Percentiles rank a stretch among this genome's conserved stretches.
These are phyloP conservation scores for Hipposideros armiger DNA, from an alignment of 2,113 vertebrate genomes.

Conservation along the genomic window DNA sequence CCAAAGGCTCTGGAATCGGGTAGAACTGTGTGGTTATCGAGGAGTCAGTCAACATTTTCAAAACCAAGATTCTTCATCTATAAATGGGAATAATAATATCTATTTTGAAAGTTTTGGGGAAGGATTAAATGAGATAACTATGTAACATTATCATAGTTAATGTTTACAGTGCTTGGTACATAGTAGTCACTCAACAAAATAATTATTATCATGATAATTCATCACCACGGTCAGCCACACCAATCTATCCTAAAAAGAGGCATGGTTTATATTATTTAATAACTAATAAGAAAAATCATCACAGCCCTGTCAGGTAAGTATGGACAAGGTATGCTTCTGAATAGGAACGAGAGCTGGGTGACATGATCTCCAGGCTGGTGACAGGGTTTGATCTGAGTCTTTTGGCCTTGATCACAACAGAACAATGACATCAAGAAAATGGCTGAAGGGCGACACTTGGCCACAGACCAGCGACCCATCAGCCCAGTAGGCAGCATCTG, in stretches of 20 bases:
- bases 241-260: constrained; percentile 1
- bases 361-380: not conserved
- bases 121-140: constrained; percentile 2
- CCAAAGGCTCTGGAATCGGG: not conserved
- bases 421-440: not conserved
- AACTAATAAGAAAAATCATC: not conserved
- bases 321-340: not conserved
- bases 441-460: not conserved
- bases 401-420: not conserved
- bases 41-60: constrained; percentile 26
- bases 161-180: not conserved
- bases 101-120: not conserved
- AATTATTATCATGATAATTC: not conserved
- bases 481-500: not conserved
- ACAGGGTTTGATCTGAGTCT: not conserved
- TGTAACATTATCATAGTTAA: not conserved
- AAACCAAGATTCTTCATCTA: constrained; percentile 30
- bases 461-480: not conserved
- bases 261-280: not conserved
- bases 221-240: constrained; percentile 4
- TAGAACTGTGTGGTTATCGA: not conserved
- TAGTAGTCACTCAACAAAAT: not conserved
- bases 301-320: not conserved
- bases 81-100: constrained; percentile 3
- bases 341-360: not conserved